A percentile compares a stretch with the other conserved stretches of the same genome.
Evolutionary conservation across 2,888 invertebrate species (phyloP).

Genomic region (Dynastes maya): DNA sequence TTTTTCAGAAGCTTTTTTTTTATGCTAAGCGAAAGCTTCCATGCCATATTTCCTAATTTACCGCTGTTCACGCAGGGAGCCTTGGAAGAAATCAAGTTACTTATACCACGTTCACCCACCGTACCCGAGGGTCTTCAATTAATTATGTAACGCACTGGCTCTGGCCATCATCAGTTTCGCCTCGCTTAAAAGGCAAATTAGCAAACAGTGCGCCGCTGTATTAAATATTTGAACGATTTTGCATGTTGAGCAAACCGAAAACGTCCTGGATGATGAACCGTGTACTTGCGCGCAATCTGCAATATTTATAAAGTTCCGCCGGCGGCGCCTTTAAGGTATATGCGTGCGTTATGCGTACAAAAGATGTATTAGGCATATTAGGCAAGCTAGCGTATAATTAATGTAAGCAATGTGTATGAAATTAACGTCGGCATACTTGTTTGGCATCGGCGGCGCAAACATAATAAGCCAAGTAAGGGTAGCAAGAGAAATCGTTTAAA

Average conservation of each 20-base stretch:
- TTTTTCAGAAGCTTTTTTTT: background rate
- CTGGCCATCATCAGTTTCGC: slow-evolving; percentile 21
- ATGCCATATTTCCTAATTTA: slow-evolving; percentile 4
- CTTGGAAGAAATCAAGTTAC: slow-evolving; percentile 1
- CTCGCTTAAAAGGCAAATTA: slow-evolving; percentile 31
- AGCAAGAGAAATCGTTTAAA: background rate
- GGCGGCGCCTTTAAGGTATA: slow-evolving; percentile 1
- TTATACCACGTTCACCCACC: background rate
- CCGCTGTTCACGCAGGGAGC: background rate
- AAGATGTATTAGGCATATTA: background rate
- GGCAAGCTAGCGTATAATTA: slow-evolving; percentile 25
- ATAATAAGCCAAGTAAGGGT: too few relatives aligned
- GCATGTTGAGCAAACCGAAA: slow-evolving; percentile 14
- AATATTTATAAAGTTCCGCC: slow-evolving; percentile 32
- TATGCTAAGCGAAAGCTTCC: too few relatives aligned
- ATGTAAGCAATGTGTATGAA: slow-evolving; percentile 7
- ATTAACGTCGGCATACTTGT: background rate
- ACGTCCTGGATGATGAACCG: slow-evolving; percentile 22
- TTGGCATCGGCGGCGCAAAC: background rate
- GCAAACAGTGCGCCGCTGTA: slow-evolving; percentile 21
- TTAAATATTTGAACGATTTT: slow-evolving; percentile 31
- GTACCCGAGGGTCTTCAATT: slow-evolving; percentile 8
- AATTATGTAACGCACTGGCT: slow-evolving; percentile 11
- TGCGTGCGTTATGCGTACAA: background rate
- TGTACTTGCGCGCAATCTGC: background rate